A percentile compares a stretch with the other conserved stretches of the same genome.
Evolutionary conservation across 2,888 invertebrate species (phyloP).

Genomic region (Marasmarcha lunaedactyla): DNA sequence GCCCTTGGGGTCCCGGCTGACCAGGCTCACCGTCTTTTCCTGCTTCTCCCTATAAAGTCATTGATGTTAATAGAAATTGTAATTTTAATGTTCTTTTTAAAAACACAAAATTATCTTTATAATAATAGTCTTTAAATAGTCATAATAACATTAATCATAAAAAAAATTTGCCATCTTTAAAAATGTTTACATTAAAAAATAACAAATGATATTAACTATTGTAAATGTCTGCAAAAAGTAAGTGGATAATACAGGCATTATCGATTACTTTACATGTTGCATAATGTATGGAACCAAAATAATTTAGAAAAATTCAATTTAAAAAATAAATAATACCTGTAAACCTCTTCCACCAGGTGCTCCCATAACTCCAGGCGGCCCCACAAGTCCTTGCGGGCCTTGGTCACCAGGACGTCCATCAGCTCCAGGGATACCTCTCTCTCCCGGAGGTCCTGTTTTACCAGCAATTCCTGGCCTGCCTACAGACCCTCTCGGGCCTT

Average conservation of each 20-base stretch:
- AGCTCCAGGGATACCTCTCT: constrained; percentile 81
- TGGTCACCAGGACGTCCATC: constrained; percentile 89
- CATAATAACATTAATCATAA: no score
- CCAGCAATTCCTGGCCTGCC: constrained; percentile 80
- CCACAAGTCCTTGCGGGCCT: constrained; percentile 83
- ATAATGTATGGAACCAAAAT: no score
- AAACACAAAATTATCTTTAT: background rate
- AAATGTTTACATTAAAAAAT: no score
- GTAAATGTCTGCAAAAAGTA: no score
- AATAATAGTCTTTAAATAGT: no score
- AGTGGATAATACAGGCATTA: no score
- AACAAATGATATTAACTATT: no score
- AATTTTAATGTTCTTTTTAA: background rate
- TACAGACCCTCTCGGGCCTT: constrained; percentile 72
- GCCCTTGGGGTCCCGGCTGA: constrained; percentile 79
- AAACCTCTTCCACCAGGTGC: constrained; percentile 83
- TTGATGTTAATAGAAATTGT: background rate
- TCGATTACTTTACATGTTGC: background rate
- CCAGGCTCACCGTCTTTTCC: constrained; percentile 87
- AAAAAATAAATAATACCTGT: constrained; percentile 50
- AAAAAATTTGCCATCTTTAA: no score
- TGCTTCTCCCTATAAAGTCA: constrained; percentile 71
- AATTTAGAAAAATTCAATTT: no score
- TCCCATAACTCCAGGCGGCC: constrained; percentile 82
- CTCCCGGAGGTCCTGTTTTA: constrained; percentile 77